Conservation (phyloP, 2,888 invertebrate genomes). For the Troglohyphantes excavatus region DNA sequence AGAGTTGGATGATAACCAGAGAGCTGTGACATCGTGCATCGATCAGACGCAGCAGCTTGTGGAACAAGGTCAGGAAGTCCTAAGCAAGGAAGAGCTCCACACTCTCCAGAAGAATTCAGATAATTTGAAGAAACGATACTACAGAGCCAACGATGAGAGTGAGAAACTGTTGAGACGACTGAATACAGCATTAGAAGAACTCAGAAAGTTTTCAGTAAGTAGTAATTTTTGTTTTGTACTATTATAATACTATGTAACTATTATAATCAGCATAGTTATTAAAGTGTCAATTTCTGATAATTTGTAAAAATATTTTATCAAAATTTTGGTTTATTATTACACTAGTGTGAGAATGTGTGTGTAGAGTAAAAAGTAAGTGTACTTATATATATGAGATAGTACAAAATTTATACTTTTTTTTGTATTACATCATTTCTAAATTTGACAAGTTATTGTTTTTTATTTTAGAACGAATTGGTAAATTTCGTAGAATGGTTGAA, state of each 20-base stretch:
- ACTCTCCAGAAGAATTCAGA: conserved; percentile 93
- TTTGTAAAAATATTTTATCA: no score
- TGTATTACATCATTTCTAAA: no score
- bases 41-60: conserved; percentile 95
- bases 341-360: no score
- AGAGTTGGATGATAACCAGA: conserved; percentile 92
- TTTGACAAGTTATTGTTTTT: neutral
- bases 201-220: conserved; percentile 87
- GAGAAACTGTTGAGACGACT: conserved; percentile 90
- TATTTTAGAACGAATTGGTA: conserved; percentile 86
- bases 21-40: conserved; percentile 91
- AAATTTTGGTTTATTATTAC: no score
- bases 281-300: no score
- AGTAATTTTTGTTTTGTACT: neutral
- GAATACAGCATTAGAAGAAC: conserved; percentile 91
- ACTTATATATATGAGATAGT: no score
- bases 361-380: no score
- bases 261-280: no score
- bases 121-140: conserved; percentile 91
- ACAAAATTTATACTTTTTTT: no score
- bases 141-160: conserved; percentile 90
- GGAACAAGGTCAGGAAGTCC: conserved; percentile 93
- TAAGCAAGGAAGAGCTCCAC: conserved; percentile 94
- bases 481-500: conserved; percentile 93
- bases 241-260: no score